Evolutionary conservation across 2,888 invertebrate species (phyloP).

Genomic region (Sussaba pulchella): DNA sequence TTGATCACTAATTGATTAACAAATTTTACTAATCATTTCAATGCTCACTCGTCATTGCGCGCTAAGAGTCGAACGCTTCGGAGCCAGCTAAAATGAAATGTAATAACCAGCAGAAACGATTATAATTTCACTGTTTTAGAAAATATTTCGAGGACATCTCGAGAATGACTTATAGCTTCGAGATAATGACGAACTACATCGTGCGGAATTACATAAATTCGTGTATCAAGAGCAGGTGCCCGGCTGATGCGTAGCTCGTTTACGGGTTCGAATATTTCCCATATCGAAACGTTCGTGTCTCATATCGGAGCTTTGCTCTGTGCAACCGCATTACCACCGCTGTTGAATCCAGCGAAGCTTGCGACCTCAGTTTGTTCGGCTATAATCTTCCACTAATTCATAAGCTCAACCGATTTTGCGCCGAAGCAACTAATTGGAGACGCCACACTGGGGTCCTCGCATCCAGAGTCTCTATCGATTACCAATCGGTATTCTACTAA

Average conservation of each 20-base stretch:
- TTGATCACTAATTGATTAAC: too few species aligned
- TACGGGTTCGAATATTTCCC: conserved; percentile 73
- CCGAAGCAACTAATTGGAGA: conserved; percentile 40
- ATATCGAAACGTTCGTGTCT: conserved; percentile 69
- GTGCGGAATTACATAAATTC: conserved; percentile 70
- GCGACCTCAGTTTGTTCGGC: conserved; percentile 14
- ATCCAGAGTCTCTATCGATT: conserved; percentile 15
- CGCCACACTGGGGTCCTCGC: background rate
- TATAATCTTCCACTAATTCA: background rate
- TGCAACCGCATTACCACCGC: conserved; percentile 35
- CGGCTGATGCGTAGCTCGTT: conserved; percentile 71
- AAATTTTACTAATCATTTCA: too few species aligned
- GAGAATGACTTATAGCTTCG: too few species aligned
- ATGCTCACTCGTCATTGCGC: too few species aligned
- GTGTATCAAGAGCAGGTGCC: conserved; percentile 68
- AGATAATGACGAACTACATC: conserved; percentile 51
- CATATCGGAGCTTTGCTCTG: conserved; percentile 33
- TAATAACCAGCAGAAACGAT: too few species aligned
- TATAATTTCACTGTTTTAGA: background rate
- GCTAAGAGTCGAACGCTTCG: too few species aligned
- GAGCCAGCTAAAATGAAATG: too few species aligned
- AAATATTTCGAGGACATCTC: too few species aligned
- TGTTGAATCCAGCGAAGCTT: conserved; percentile 21
- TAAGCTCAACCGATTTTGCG: conserved; percentile 29
- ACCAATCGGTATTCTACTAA: background rate